Percentiles rank a stretch among this genome's conserved stretches.
These are phyloP conservation scores for Carassius gibelio DNA, from an alignment of 2,113 vertebrate species.

Conservation along the genomic window DNA sequence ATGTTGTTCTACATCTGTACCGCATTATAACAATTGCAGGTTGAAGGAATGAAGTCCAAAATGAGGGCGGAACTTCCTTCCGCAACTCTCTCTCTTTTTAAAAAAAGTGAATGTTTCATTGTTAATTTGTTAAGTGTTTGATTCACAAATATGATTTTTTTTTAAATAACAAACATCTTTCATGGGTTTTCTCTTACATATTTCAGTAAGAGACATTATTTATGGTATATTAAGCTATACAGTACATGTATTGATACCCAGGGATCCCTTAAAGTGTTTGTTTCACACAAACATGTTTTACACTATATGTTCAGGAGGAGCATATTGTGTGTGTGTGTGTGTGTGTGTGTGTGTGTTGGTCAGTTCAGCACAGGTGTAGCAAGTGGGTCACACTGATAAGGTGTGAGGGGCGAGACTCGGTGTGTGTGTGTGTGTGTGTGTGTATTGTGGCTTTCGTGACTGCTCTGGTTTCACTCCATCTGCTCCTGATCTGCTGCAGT, in stretches of 20 bases:
- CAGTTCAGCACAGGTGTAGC: conserved; percentile 51
- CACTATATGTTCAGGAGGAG: not conserved
- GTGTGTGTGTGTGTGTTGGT: conserved; percentile 16
- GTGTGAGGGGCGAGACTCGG: not conserved
- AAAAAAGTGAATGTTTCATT: not conserved
- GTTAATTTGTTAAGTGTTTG: not conserved
- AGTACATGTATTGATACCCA: too few species aligned
- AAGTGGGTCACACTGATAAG: not conserved
- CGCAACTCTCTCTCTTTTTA: conserved; percentile 63
- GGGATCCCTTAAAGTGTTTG: not conserved
- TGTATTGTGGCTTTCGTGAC: not conserved
- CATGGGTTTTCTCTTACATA: too few species aligned
- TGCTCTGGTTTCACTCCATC: not conserved
- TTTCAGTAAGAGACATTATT: too few species aligned
- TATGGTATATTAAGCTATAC: too few species aligned
- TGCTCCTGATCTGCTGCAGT: conserved; percentile 33
- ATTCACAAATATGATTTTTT: not conserved
- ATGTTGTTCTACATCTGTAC: conserved; percentile 86
- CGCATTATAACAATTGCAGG: conserved; percentile 89
- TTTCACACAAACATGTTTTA: not conserved
- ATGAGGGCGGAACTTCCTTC: conserved; percentile 94
- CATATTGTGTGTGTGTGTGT: not conserved
- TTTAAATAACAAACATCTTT: too few species aligned
- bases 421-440: conserved; percentile 3
- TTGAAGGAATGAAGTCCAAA: conserved; percentile 89